phyloP scores from a whole-genome alignment of 2,888 invertebrate genomes.

The Pocota personata region DNA sequence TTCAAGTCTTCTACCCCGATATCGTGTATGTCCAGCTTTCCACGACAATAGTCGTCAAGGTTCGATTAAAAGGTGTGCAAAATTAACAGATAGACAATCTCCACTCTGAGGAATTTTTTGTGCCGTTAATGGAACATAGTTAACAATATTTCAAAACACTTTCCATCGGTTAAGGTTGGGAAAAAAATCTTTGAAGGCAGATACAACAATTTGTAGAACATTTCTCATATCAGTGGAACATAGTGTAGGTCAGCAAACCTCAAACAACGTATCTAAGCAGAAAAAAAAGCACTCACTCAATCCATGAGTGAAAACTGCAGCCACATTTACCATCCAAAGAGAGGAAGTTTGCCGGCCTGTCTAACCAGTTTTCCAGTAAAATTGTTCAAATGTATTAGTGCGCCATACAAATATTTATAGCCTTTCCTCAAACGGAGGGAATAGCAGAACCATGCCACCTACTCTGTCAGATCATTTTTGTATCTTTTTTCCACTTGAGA shows the following conservation, averaged over 20 bases:
- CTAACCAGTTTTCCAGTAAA: slow-evolving; percentile 66
- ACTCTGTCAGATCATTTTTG: slow-evolving; percentile 46
- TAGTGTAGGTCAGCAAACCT: slow-evolving; percentile 72
- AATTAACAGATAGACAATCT: not conserved
- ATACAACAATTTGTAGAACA: slow-evolving; percentile 59
- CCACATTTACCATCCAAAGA: slow-evolving; percentile 8
- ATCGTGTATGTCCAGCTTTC: not conserved
- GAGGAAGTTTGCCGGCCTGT: slow-evolving; percentile 24
- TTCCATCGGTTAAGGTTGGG: slow-evolving; percentile 7
- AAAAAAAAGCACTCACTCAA: slow-evolving; percentile 53
- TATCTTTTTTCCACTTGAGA: slow-evolving; percentile 35
- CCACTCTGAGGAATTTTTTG: not conserved
- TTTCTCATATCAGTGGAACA: slow-evolving; percentile 53
- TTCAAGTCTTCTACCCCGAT: not conserved
- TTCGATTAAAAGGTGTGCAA: not conserved
- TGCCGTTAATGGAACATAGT: slow-evolving; percentile 32
- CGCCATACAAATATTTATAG: not conserved
- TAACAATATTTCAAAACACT: slow-evolving; percentile 55
- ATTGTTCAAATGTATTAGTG: slow-evolving; percentile 2
- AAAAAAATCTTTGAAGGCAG: not conserved
- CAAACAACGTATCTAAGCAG: not conserved
- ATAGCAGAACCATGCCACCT: slow-evolving; percentile 30
- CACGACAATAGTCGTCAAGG: not conserved
- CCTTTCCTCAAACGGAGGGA: not conserved
- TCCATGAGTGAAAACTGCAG: slow-evolving; percentile 37